Conservation (phyloP, 1,140 invertebrate genomes). For the Drosophila nasuta region DNA sequence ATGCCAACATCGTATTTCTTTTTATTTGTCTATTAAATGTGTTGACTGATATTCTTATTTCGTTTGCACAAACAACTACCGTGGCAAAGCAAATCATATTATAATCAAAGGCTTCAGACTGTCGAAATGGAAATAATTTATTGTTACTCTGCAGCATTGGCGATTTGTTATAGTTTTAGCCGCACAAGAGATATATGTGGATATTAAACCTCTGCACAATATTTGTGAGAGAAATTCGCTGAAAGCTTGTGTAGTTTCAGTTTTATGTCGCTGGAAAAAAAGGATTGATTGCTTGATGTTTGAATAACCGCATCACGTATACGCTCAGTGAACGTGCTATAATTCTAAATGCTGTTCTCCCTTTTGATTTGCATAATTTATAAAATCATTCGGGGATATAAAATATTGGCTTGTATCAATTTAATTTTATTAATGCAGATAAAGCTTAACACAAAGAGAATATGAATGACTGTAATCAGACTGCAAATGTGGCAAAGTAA, state of each 20-base stretch:
- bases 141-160: background rate
- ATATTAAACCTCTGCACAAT: constrained; percentile 2
- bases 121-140: constrained; percentile 18
- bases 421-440: constrained; percentile 31
- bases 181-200: constrained; percentile 8
- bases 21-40: constrained; percentile 1
- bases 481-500: background rate
- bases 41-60: background rate
- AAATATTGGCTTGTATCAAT: constrained; percentile 13
- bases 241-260: constrained; percentile 9
- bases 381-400: constrained; percentile 9
- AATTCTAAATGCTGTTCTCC: constrained; percentile 18
- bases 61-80: background rate
- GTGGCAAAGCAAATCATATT: constrained; percentile 1
- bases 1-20: background rate
- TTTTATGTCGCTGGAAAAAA: background rate
- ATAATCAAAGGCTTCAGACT: background rate
- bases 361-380: constrained; percentile 29
- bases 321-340: constrained; percentile 16
- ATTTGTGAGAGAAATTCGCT: constrained; percentile 2
- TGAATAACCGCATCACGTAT: constrained; percentile 29
- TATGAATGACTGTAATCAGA: constrained; percentile 10
- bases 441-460: constrained; percentile 11
- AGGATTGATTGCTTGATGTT: background rate
- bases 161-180: constrained; percentile 18